Conservation (phyloP, 2,113 vertebrate species). For the Colistium nudipinnis region DNA sequence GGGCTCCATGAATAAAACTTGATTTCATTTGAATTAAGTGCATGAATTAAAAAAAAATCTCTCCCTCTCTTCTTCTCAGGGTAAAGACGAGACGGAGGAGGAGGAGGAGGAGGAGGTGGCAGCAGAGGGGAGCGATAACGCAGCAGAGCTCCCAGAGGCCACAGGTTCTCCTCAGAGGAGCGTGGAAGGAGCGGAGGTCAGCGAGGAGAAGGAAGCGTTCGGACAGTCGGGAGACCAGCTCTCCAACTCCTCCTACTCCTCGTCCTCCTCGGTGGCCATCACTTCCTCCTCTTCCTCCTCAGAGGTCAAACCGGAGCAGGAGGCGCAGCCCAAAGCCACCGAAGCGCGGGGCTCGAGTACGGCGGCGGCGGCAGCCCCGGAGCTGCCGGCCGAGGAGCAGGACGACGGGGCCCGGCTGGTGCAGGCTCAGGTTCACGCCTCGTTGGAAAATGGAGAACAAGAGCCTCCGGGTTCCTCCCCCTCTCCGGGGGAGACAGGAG, state of each 20-base stretch:
- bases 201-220: constrained; percentile 38
- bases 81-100: constrained; percentile 36
- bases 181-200: neutral
- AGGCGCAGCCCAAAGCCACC: constrained; percentile 13
- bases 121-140: constrained; percentile 3
- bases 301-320: constrained; percentile 33
- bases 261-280: constrained; percentile 44
- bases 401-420: constrained; percentile 65
- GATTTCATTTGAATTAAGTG: neutral
- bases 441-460: constrained; percentile 80
- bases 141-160: constrained; percentile 27
- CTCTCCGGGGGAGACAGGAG: constrained; percentile 42
- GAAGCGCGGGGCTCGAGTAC: constrained; percentile 60
- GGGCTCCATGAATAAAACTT: too few species aligned
- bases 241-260: constrained; percentile 53
- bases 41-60: neutral
- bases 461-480: constrained; percentile 47
- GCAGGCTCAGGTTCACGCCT: constrained; percentile 80
- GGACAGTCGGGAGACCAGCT: constrained; percentile 50
- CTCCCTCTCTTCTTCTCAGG: constrained; percentile 7
- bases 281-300: constrained; percentile 48
- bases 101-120: constrained; percentile 19
- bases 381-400: neutral
- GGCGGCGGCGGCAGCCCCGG: neutral
- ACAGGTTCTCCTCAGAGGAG: constrained; percentile 6